Base-by-base conservation (phyloP, 1,140 invertebrate species). In the Leptopilina boulardi region DNA sequence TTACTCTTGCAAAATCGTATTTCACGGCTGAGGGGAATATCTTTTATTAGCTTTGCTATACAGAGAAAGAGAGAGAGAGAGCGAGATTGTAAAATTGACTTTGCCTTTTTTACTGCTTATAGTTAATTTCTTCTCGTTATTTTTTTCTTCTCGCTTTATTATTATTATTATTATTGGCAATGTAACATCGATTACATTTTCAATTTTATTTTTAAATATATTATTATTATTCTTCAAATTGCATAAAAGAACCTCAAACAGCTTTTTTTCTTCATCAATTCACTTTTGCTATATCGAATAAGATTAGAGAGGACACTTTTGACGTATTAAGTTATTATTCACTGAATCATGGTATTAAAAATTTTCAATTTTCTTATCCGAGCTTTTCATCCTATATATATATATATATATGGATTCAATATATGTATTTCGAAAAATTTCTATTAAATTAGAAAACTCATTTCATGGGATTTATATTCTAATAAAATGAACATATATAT, bases 11-110 rank as follows among this genome's bases (percentile, higher is more conserved):
- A 30, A 30, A 66, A 66, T 13, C 15, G 23, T 66, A n/a, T 30
- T 34, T 66, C 59, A 66, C 59, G 13, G 59, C n/a, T 51, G 47
- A 18, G 3, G 59, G 59, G 15, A 34, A 66, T 66, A 34, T 30
- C 59, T n/a, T 66, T 66, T 66, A 66, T 66, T 66, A 30, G 23
- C 23, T n/a, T 66, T 30, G 21, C 23, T 66, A 26, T 18, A n/a
- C 15, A 18, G 47, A n/a, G n/a, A n/a, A n/a, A n/a, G n/a, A n/a
- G n/a, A n/a, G n/a, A n/a, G n/a, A n/a, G n/a, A n/a, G n/a, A n/a
- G n/a, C n/a, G 21, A 26, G 23, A 26, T 66, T 34, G 59, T 66
- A 66, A 66, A 66, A 66, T 66, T 30, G 59, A 66, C 11, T 30
- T 15, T 9, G 13, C 23, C 23, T 26, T 66, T 56, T 66, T 59